These are phyloP conservation scores for Uropsilus gracilis DNA, from an alignment of 2,113 vertebrate genomes.

Conservation along the genomic window DNA sequence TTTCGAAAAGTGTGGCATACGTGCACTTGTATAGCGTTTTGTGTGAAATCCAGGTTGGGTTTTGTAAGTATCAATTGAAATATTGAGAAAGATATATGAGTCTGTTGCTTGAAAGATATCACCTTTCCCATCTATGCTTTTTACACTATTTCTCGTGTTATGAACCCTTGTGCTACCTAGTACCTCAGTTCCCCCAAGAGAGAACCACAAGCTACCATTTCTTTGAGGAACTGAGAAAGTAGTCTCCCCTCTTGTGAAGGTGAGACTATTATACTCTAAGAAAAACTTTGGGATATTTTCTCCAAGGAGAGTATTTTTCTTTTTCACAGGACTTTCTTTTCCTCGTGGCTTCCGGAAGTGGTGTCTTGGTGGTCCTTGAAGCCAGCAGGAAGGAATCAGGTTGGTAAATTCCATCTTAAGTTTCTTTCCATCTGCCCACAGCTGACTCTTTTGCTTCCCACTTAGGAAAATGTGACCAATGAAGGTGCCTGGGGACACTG, in stretches of 20 bases:
- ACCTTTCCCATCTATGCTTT: not conserved
- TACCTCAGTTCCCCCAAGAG: not conserved
- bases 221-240: not conserved
- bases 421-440: constrained; percentile 34
- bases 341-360: not conserved
- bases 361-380: not conserved
- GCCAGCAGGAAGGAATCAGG: not conserved
- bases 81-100: too few relatives aligned
- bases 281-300: not conserved
- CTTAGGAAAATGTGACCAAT: constrained; percentile 54
- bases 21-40: not conserved
- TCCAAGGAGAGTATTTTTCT: not conserved
- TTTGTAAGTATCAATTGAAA: not conserved
- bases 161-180: not conserved
- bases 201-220: accelerated
- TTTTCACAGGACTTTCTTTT: not conserved
- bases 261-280: not conserved
- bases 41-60: not conserved
- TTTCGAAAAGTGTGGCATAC: not conserved
- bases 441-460: constrained; percentile 35
- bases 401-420: constrained; percentile 31
- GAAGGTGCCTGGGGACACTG: constrained; percentile 48
- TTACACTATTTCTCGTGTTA: not conserved
- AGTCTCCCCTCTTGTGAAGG: not conserved
- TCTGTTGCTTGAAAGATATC: not conserved